phyloP scores from a whole-genome alignment of 2,113 vertebrate genomes.

The human (Homo sapiens) region GRCh38 chr14:76538001-76538500 shows the following conservation, averaged over 20 bases:
- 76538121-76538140: not conserved
- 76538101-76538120: not conserved
- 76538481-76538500: not conserved
- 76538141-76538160: not conserved
- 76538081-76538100: not conserved
- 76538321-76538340: not conserved
- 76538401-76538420: rapidly evolving
- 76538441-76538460: not conserved
- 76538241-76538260: not conserved
- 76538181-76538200: not conserved
- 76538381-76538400: not conserved
- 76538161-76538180: not conserved
- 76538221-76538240: too few relatives aligned
- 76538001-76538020: not conserved
- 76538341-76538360: not conserved
- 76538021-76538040: not conserved
- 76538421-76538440: not conserved
- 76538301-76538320: not conserved
- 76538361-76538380: not conserved
- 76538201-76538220: not conserved
- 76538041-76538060: not conserved
- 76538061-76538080: not conserved
- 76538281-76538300: not conserved
- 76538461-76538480: not conserved
- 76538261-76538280: not conserved